Base-by-base conservation (phyloP, 2,113 vertebrate species). In the Phalacrocorax brasilianus region DNA sequence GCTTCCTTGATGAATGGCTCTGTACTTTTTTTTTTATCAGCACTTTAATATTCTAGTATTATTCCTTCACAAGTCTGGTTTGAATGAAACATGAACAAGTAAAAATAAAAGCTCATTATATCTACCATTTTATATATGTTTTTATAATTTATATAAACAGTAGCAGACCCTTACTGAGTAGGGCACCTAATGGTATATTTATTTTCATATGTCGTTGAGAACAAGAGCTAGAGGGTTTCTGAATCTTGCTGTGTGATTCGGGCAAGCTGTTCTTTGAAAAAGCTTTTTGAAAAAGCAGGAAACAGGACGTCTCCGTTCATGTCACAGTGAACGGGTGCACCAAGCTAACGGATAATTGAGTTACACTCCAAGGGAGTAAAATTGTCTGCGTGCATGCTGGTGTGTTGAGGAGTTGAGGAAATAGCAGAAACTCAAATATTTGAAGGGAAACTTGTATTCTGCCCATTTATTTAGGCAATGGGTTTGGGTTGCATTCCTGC, bases 1-100 rank as follows among this genome's bases (percentile, higher is more conserved):
- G n/a, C 90, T 70, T 78, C 80, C 56, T 91, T 85, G 38, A 30
- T 92, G 52, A 92, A 75, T 81, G 73, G 50, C 45, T 95, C 93
- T 93, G 50, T 65, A 44, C 52, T 58, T 22, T 86, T n/a, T 75
- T 83, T 82, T 92, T 66, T 71, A 35, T 50, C 44, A 93, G 45
- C 59, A 59, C 38, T 75, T 77, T 13, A 77, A 30, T 84, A 50
- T 44, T 94, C 14, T 75, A n/a, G 3, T 65, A 27, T 88, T 81
- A 66, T 65, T 91, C 45, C 71, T 58, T 77, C 55, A 35, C 23
- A 85, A 94, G 67, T 73, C 65, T 91, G 67, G 21, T 84, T 89
- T 77, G 63, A 76, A 90, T 81, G 95, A 85, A 88, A 76, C 17
- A 33, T n/a, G 74, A 93, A 73, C 6, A 47, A 67, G 9, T 72